Evolutionary conservation across 2,797 vertebrate genomes (phyloP).

Genomic region (Ataeniobius toweri): DNA sequence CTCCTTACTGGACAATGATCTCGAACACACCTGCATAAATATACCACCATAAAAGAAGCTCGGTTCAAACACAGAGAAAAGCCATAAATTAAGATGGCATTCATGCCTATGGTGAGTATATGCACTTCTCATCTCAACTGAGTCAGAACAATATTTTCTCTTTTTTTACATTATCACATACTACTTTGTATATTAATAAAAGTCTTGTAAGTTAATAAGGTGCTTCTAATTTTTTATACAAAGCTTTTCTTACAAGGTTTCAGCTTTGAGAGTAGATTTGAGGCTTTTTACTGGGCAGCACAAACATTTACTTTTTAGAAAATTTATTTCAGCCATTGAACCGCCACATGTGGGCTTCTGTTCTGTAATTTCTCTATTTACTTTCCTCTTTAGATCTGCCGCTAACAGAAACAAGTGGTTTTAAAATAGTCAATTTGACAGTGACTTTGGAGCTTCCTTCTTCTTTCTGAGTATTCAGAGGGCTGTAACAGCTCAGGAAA

Average conservation of each 20-base stretch:
- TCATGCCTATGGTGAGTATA: neutral
- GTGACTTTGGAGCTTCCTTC: constrained; percentile 20
- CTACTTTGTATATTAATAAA: neutral
- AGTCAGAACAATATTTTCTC: neutral
- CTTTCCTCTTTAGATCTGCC: constrained; percentile 23
- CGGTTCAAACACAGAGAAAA: neutral
- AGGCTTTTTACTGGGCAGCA: constrained; percentile 2
- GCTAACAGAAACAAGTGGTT: constrained; percentile 10
- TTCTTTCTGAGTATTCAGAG: constrained; percentile 20
- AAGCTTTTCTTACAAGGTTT: constrained; percentile 7
- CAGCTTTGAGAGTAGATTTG: neutral
- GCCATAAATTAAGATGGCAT: neutral
- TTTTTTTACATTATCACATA: neutral
- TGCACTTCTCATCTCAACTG: neutral
- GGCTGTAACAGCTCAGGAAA: constrained; percentile 38
- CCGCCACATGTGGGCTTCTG: constrained; percentile 6
- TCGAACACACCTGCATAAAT: neutral
- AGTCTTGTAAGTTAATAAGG: neutral
- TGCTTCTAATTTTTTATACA: neutral
- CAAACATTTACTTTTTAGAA: constrained; percentile 10
- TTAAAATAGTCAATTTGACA: constrained; percentile 23
- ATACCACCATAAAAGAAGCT: neutral
- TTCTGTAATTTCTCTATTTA: constrained; percentile 22
- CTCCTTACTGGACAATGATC: no score
- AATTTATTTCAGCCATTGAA: constrained; percentile 22